A percentile compares a stretch with the other conserved stretches of the same genome.
phyloP scores from a whole-genome alignment of 2,888 invertebrate genomes.

The Amphimallon solstitiale region DNA sequence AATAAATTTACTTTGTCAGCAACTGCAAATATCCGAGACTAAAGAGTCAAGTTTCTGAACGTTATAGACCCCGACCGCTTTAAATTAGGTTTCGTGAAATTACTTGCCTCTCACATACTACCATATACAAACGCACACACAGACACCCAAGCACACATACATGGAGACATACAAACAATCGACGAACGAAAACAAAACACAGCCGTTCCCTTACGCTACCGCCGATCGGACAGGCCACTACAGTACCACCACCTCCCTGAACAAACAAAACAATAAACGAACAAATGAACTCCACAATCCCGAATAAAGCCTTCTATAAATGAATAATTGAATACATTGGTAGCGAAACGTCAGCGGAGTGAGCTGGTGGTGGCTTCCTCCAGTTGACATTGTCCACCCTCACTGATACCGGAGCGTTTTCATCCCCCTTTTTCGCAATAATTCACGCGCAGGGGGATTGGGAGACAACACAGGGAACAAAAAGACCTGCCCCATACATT shows the following conservation, averaged over 20 bases:
- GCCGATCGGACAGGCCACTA: neutral
- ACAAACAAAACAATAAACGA: constrained; percentile 42
- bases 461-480: constrained; percentile 41
- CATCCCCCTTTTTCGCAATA: constrained; percentile 29
- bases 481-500: constrained; percentile 42
- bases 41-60: constrained; percentile 18
- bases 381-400: neutral
- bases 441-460: constrained; percentile 25
- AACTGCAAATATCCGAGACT: constrained; percentile 7
- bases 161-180: constrained; percentile 10
- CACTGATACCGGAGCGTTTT: constrained; percentile 3
- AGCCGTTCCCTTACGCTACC: neutral
- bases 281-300: constrained; percentile 41
- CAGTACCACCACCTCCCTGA: constrained; percentile 10
- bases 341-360: constrained; percentile 35
- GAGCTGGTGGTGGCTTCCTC: neutral
- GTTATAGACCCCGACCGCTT: constrained; percentile 27
- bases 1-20: neutral
- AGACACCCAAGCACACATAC: constrained; percentile 12
- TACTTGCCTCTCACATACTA: constrained; percentile 37
- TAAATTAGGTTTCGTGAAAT: constrained; percentile 40
- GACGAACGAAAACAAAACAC: constrained; percentile 33
- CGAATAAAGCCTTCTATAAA: constrained; percentile 38
- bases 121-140: constrained; percentile 20
- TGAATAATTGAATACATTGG: constrained; percentile 43